Evolutionary conservation across 2,888 invertebrate species (phyloP).

Genomic region (Thymelicus acteon): DNA sequence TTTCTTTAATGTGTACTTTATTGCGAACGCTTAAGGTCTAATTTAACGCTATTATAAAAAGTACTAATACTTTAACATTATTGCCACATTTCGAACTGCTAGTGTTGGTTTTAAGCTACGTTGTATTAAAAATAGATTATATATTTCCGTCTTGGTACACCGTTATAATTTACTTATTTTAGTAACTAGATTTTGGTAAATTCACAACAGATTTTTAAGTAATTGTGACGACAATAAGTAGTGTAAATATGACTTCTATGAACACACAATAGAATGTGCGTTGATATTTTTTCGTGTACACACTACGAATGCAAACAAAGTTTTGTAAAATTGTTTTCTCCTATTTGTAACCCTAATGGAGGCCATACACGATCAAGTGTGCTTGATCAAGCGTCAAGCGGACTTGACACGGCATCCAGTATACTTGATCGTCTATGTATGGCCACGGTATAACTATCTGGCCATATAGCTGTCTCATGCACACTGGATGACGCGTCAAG

Average conservation of each 20-base stretch:
- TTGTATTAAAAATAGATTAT: slow-evolving; percentile 76
- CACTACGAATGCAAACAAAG: background rate
- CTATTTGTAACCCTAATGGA: no score
- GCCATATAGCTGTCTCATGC: no score
- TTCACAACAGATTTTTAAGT: slow-evolving; percentile 33
- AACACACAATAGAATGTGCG: slow-evolving; percentile 14
- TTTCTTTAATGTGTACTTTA: slow-evolving; percentile 58
- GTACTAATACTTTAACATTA: slow-evolving; percentile 63
- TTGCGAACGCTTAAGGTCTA: slow-evolving; percentile 62
- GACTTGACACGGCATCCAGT: no score
- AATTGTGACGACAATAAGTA: slow-evolving; percentile 29
- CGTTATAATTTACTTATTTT: slow-evolving; percentile 50
- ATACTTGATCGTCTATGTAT: no score
- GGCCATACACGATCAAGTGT: no score
- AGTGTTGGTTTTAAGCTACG: slow-evolving; percentile 66
- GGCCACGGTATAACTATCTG: no score
- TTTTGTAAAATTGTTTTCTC: background rate
- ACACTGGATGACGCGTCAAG: no score
- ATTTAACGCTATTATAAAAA: slow-evolving; percentile 46
- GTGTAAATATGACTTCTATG: slow-evolving; percentile 36
- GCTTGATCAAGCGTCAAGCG: no score
- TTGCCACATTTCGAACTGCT: slow-evolving; percentile 61
- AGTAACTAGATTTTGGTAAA: slow-evolving; percentile 56
- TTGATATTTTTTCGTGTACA: slow-evolving; percentile 17
- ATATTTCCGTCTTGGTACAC: slow-evolving; percentile 60